phyloP scores from a whole-genome alignment of 2,797 vertebrate genomes.

The Arnoldichthys spilopterus region DNA sequence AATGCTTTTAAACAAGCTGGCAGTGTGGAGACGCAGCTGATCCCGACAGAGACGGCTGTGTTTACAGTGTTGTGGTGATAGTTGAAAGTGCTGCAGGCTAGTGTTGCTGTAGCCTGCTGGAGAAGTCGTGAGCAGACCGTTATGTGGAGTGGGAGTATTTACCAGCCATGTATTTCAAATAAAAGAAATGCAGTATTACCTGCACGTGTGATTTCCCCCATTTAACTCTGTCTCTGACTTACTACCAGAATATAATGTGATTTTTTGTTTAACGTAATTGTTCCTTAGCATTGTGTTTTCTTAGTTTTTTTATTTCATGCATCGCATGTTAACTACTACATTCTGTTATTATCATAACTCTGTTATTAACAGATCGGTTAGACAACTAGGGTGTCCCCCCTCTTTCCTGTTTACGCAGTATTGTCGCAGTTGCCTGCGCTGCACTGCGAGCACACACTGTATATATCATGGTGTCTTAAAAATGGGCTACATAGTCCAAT shows the following conservation, averaged over 20 bases:
- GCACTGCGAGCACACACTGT: background rate
- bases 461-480: too few relatives aligned
- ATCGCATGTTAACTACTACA: background rate
- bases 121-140: conserved; percentile 10
- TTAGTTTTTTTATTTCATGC: too few relatives aligned
- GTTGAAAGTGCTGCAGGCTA: conserved; percentile 13
- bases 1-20: background rate
- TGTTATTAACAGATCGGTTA: background rate
- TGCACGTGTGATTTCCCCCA: background rate
- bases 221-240: background rate
- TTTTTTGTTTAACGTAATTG: background rate
- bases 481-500: too few relatives aligned
- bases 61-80: conserved; percentile 25
- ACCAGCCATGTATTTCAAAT: background rate
- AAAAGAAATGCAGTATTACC: background rate
- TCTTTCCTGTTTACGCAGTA: conserved; percentile 43
- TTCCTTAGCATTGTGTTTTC: background rate
- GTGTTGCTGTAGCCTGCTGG: background rate
- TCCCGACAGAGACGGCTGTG: background rate
- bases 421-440: conserved; percentile 50
- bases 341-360: background rate
- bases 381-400: background rate
- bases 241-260: background rate
- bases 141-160: background rate
- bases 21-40: background rate